These are phyloP conservation scores for Chesias legatella DNA, from an alignment of 2,888 invertebrate species.

Conservation along the genomic window DNA sequence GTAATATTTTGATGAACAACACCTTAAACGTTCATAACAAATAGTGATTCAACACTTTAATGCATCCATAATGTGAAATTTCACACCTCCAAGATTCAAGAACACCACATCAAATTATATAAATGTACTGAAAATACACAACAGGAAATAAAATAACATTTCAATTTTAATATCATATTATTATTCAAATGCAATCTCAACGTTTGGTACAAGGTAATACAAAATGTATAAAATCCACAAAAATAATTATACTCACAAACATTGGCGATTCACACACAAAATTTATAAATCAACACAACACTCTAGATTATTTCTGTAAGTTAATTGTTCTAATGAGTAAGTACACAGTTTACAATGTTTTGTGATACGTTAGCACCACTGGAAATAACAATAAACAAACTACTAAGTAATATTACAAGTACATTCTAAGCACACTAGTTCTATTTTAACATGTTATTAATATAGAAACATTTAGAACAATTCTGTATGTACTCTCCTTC, in stretches of 20 bases:
- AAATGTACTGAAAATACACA: not conserved
- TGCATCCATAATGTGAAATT: no score
- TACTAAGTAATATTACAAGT: conserved; percentile 8
- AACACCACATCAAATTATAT: no score
- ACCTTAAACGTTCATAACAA: no score
- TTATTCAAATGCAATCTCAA: conserved; percentile 75
- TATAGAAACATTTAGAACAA: conserved; percentile 1
- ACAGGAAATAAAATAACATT: conserved; percentile 39
- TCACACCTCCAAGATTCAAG: no score
- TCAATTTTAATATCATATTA: conserved; percentile 61
- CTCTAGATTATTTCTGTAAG: conserved; percentile 25
- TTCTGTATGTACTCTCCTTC: conserved; percentile 21
- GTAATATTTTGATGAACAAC: no score
- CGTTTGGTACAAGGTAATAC: conserved; percentile 74
- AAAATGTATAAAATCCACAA: conserved; percentile 77
- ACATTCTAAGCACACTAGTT: conserved; percentile 10
- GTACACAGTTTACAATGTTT: conserved; percentile 36
- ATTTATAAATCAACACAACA: conserved; percentile 45
- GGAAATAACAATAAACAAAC: conserved; percentile 18
- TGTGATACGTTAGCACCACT: conserved; percentile 34
- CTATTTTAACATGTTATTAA: not conserved
- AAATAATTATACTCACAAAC: conserved; percentile 49
- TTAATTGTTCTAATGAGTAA: conserved; percentile 37
- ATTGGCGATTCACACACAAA: conserved; percentile 58
- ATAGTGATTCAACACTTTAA: conserved; percentile 3